A percentile compares a stretch with the other conserved stretches of the same genome.
These are phyloP conservation scores for Orbicella faveolata DNA, from an alignment of 64 coral and sea anemone species.

Conservation along the genomic window DNA sequence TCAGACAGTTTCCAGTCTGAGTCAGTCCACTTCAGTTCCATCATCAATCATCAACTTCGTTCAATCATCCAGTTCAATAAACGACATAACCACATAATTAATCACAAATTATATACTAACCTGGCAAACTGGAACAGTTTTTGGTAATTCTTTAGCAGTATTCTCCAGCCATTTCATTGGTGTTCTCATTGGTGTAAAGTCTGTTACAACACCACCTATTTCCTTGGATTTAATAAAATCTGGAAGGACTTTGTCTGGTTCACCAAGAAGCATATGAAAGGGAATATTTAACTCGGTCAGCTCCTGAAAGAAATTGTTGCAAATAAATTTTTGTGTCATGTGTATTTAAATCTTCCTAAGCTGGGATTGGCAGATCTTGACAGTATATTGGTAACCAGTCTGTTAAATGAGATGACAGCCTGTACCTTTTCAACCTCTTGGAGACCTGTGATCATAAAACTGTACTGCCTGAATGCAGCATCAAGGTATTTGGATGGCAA, in stretches of 20 bases:
- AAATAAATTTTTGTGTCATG: background rate
- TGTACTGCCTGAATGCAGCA: slow-evolving; percentile 65
- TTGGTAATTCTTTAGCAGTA: slow-evolving; percentile 29
- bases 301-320: slow-evolving; percentile 35
- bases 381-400: too few relatives aligned
- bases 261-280: slow-evolving; percentile 80
- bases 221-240: slow-evolving; percentile 38
- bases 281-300: slow-evolving; percentile 49
- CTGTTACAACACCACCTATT: slow-evolving; percentile 70
- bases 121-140: slow-evolving; percentile 67
- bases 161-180: slow-evolving; percentile 55
- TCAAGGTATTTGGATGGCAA: slow-evolving; percentile 62
- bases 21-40: too few relatives aligned
- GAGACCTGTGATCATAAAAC: slow-evolving; percentile 74
- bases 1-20: too few relatives aligned
- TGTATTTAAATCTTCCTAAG: too few relatives aligned
- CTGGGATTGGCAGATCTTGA: too few relatives aligned
- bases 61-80: too few relatives aligned
- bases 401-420: too few relatives aligned
- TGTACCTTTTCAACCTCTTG: slow-evolving; percentile 67
- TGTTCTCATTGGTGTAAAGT: slow-evolving; percentile 62
- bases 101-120: background rate
- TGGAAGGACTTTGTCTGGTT: slow-evolving; percentile 47
- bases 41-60: too few relatives aligned
- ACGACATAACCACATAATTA: too few relatives aligned